Evolutionary conservation across 2,888 invertebrate species (phyloP).

Genomic region (Diaperis boleti): DNA sequence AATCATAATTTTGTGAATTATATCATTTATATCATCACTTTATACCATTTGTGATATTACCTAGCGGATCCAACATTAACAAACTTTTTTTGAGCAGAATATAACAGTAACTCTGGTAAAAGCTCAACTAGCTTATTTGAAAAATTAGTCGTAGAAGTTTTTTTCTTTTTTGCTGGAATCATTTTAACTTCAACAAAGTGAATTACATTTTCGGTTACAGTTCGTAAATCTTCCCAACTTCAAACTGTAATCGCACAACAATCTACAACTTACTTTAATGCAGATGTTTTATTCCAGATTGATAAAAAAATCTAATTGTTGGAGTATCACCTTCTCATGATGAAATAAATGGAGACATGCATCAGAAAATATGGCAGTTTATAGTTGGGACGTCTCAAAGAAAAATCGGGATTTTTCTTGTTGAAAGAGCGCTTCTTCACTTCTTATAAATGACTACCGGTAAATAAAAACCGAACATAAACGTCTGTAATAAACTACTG

Average conservation of each 20-base stretch:
- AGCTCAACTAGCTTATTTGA: too few species aligned
- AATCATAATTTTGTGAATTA: too few species aligned
- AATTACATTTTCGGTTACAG: conserved; percentile 42
- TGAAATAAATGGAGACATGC: conserved; percentile 22
- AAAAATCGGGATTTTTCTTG: conserved; percentile 33
- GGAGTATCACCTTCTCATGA: background rate
- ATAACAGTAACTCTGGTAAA: too few species aligned
- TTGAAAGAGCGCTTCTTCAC: conserved; percentile 30
- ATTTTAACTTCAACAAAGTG: conserved; percentile 37
- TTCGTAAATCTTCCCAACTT: conserved; percentile 30
- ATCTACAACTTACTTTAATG: conserved; percentile 34
- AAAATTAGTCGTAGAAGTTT: conserved; percentile 29
- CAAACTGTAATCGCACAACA: conserved; percentile 38
- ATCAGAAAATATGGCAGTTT: conserved; percentile 25
- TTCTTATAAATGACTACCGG: conserved; percentile 28
- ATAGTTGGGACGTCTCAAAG: conserved; percentile 28
- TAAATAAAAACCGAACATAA: conserved; percentile 39
- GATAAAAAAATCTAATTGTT: conserved; percentile 4
- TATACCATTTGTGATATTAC: too few species aligned
- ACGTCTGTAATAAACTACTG: conserved; percentile 41
- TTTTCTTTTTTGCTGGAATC: conserved; percentile 23
- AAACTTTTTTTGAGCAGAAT: too few species aligned
- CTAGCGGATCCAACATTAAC: too few species aligned
- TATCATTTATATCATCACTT: too few species aligned
- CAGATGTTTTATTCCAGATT: conserved; percentile 13